Percentiles rank a stretch among this genome's conserved stretches.
Evolutionary conservation across 2,797 vertebrate genomes (phyloP).

Genomic region (Numenius phaeopus): DNA sequence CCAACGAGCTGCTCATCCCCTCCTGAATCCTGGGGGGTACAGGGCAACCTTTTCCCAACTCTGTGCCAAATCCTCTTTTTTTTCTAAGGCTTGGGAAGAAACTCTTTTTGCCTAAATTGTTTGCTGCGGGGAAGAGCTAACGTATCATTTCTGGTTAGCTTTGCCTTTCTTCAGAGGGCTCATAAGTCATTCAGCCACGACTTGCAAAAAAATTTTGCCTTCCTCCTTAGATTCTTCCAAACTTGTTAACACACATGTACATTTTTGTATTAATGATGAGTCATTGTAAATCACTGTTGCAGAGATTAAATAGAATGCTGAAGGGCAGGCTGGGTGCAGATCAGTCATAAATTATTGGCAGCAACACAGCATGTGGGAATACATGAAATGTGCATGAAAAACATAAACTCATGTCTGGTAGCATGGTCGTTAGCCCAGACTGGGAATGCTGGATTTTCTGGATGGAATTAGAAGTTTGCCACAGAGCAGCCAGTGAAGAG

Average conservation of each 20-base stretch:
- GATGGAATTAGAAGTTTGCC: slow-evolving; percentile 68
- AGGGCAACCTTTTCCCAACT: neutral
- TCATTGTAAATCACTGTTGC: slow-evolving; percentile 84
- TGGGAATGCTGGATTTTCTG: slow-evolving; percentile 69
- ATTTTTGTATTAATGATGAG: slow-evolving; percentile 90
- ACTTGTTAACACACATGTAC: slow-evolving; percentile 94
- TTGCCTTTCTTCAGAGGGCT: slow-evolving; percentile 31
- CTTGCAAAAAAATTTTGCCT: slow-evolving; percentile 58
- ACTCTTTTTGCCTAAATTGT: neutral
- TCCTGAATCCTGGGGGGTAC: neutral
- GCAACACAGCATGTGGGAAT: slow-evolving; percentile 86
- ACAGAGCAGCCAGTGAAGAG: slow-evolving; percentile 60
- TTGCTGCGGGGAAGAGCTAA: slow-evolving; percentile 56
- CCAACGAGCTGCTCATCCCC: neutral
- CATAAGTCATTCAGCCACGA: slow-evolving; percentile 59
- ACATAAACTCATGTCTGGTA: slow-evolving; percentile 79
- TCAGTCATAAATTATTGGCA: slow-evolving; percentile 97
- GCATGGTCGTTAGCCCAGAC: slow-evolving; percentile 73
- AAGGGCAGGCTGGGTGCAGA: slow-evolving; percentile 90
- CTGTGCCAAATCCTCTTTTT: neutral
- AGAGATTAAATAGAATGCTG: slow-evolving; percentile 95
- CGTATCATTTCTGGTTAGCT: slow-evolving; percentile 22
- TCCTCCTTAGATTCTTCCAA: slow-evolving; percentile 78
- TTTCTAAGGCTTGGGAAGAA: neutral
- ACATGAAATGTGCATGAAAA: slow-evolving; percentile 85